Evolutionary conservation across 2,113 vertebrate genomes (phyloP), one percentile per base, ranked within the genome.

Genomic region (Hemiprocne comata): DNA sequence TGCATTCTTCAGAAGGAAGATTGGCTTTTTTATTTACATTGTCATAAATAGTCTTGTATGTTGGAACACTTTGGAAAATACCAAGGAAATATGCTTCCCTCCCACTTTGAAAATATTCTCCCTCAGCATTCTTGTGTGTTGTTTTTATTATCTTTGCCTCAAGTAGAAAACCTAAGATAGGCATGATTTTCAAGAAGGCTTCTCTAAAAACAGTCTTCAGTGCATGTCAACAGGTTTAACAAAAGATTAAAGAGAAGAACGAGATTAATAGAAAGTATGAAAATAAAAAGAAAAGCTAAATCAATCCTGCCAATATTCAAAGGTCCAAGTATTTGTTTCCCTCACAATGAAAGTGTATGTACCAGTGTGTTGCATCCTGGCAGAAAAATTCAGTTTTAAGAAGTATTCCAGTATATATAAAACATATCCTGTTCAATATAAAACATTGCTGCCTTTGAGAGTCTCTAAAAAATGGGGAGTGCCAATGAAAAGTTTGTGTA

Each of bases 1-100:
- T 95, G 96, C 97, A 94, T 81, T 97, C 95, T 97, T 62, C 62
- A 33, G 57, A 50, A 78, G 46, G 93, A 91, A 79, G 89, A 95
- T 91, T 92, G 90, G 46, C 73, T 96, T 77, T 92, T 92, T 73
- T 96, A 91, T 96, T 97, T 97, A 93, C 69, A 82, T 94, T 96
- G 75, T 85, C 88, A 87, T 90, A 89, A 91, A 94, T 57, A 94
- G 36, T 78, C 80, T 90, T 3, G 6, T 94, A 66, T 83, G 79
- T 51, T 65, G 77, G 92, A 96, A 94, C 86, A 81, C 76, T 93
- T 60, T 33, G 72, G 76, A 95, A 95, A 96, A 89, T 87, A 66
- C 76, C 92, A 89, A 81, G 74, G 62, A 95, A 94, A 70, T 91
- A 73, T 34, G 58, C 73, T 66, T 95, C 44, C 85, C 94, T 97